Base-by-base conservation (phyloP, 2,888 invertebrate genomes). In the Epicampocera succincta region DNA sequence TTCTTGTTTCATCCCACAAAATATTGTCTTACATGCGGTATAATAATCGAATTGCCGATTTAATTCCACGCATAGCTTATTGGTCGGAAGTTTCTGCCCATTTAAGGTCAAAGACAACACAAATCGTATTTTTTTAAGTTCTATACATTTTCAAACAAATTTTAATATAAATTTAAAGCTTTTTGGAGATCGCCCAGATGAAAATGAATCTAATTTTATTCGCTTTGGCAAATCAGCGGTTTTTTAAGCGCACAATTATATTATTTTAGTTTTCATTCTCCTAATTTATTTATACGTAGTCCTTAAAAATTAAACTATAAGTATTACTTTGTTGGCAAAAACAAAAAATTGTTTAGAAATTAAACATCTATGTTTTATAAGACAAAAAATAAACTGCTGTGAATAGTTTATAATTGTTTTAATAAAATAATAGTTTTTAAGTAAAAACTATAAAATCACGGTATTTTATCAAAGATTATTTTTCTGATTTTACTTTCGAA, bases 321-420 rank as follows among this genome's bases (percentile, higher is more conserved):
- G 52, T 33, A 40, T 44, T 21, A 60, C 8, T 68, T 54, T 54
- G 66, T 75, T 75, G 42, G 58, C 54, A 71, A 46, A 61, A 61
- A 61, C 21, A 68, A 52, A 54, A 63, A 63, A 71, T 60, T 77
- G 60, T 77, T 52, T 63, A 42, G 25, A 68, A 50, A 29, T 56
- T 54, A 56, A 40, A 50, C 48, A 54, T 40, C 40, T 54, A 61
- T 21, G 61, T 71, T 84, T 85, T 75, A 61, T 69, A 83, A 80
- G 71, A 80, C 71, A 84, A 84, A 78, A 72, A 50, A 78, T 72
- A 87, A 86, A 88, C 89, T 89, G 89, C 89, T 89, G 89, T 89
- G 89, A 88, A 88, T 89, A 89, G 89, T 88, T 88, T 84, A 89
- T 88, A 89, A 88, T 87, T 87, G 88, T 89, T 89, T 87, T 88